These are phyloP conservation scores for Allochrocebus solatus DNA, from an alignment of 2,797 vertebrate genomes.

Conservation along the genomic window DNA sequence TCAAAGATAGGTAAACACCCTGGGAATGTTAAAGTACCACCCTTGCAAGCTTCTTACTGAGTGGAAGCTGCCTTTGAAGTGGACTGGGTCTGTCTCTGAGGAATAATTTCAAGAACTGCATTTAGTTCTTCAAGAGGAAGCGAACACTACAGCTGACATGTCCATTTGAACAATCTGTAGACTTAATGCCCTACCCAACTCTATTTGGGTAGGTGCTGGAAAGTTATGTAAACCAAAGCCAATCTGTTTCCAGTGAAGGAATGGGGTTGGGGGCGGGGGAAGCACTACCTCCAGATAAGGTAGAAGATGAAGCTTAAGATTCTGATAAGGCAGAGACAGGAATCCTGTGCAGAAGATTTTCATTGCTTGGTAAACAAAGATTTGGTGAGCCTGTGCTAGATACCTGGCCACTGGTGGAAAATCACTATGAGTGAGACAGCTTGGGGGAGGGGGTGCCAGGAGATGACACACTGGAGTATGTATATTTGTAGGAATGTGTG, in stretches of 20 bases:
- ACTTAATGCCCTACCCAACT: background rate
- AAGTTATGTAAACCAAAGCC: slow-evolving; percentile 47
- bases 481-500: background rate
- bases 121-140: slow-evolving; percentile 35
- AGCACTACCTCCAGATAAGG: background rate
- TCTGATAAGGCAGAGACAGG: background rate
- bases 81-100: background rate
- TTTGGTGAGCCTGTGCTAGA: background rate
- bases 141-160: slow-evolving; percentile 27
- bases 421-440: background rate
- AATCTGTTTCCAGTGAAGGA: background rate
- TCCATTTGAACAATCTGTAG: slow-evolving; percentile 2
- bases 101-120: slow-evolving; percentile 23
- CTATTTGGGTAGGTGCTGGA: slow-evolving; percentile 12
- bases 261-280: background rate
- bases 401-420: background rate
- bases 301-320: background rate
- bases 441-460: background rate
- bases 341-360: background rate
- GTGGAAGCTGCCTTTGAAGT: slow-evolving; percentile 53
- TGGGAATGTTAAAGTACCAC: slow-evolving; percentile 20
- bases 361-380: background rate
- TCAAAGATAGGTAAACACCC: slow-evolving; percentile 14
- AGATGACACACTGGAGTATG: background rate
- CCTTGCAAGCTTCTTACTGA: background rate